These are phyloP conservation scores for Nudaria mundana DNA, from an alignment of 2,888 invertebrate genomes.

Conservation along the genomic window DNA sequence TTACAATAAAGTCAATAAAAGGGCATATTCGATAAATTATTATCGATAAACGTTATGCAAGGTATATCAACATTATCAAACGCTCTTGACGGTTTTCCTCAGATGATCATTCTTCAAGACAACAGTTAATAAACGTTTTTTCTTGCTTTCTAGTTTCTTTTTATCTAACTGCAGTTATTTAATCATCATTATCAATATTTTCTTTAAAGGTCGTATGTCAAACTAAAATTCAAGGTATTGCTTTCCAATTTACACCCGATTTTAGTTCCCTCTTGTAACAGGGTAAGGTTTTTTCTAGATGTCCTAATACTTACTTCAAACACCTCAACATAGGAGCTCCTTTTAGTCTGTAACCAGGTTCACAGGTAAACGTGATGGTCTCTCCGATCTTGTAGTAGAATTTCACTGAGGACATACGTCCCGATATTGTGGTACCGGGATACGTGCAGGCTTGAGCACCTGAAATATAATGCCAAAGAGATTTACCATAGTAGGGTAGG, in stretches of 20 bases:
- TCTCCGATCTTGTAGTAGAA: conserved; percentile 94
- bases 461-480: conserved; percentile 39
- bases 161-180: too few species aligned
- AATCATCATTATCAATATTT: too few species aligned
- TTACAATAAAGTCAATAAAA: too few species aligned
- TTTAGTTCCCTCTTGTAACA: too few species aligned
- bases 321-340: conserved; percentile 91
- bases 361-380: conserved; percentile 91
- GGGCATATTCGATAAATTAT: neutral
- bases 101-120: too few species aligned
- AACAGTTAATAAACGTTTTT: too few species aligned
- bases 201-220: too few species aligned
- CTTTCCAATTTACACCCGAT: too few species aligned
- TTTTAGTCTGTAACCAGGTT: conserved; percentile 86
- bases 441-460: conserved; percentile 92
- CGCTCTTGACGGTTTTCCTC: neutral
- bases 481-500: too few species aligned
- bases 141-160: too few species aligned
- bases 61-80: neutral
- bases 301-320: conserved; percentile 78
- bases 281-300: too few species aligned
- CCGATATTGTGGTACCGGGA: conserved; percentile 92
- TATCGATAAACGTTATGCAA: neutral
- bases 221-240: too few species aligned
- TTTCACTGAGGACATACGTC: conserved; percentile 92